Evolutionary conservation across 2,113 vertebrate species (phyloP).

Genomic region (Sus scrofa): T2T-Sscrofa CM000820.6:18629501-18630000

Average conservation of each 20-base stretch:
- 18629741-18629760: background rate
- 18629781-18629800: slow-evolving; percentile 9
- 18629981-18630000: background rate
- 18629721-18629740: background rate
- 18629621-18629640: background rate
- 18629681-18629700: slow-evolving; percentile 20
- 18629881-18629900: background rate
- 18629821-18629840: background rate
- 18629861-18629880: background rate
- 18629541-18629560: slow-evolving; percentile 79
- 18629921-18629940: background rate
- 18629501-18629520: slow-evolving; percentile 70
- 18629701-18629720: slow-evolving; percentile 7
- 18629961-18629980: background rate
- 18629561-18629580: slow-evolving; percentile 83
- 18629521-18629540: slow-evolving; percentile 85
- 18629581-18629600: slow-evolving; percentile 64
- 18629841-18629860: background rate
- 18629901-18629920: background rate
- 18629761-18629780: background rate
- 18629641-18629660: background rate
- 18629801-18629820: background rate
- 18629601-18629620: slow-evolving; percentile 66
- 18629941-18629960: background rate
- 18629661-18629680: slow-evolving; percentile 58